Conservation (phyloP, 2,888 invertebrate species). For the Esperia sulphurella region DNA sequence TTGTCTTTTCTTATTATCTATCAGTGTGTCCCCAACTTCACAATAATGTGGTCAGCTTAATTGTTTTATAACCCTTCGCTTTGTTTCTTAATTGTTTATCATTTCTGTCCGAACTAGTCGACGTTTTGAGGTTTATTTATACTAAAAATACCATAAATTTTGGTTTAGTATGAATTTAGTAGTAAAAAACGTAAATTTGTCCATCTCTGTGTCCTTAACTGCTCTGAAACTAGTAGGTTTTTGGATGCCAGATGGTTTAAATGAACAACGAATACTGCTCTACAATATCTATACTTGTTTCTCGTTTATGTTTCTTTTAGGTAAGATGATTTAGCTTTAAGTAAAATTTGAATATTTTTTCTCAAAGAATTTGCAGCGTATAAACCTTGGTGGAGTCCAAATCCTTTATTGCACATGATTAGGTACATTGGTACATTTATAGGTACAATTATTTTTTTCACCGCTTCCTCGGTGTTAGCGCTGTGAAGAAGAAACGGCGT, state of each 20-base stretch:
- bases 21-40: background rate
- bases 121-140: too few relatives aligned
- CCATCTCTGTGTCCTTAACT: constrained; percentile 51
- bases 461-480: too few relatives aligned
- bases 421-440: too few relatives aligned
- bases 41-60: background rate
- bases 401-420: too few relatives aligned
- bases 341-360: background rate
- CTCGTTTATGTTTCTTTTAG: constrained; percentile 58
- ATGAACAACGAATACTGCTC: constrained; percentile 19
- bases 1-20: too few relatives aligned
- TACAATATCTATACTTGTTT: constrained; percentile 48
- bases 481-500: too few relatives aligned
- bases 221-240: constrained; percentile 52
- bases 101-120: too few relatives aligned
- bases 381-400: too few relatives aligned
- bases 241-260: constrained; percentile 48
- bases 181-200: constrained; percentile 46
- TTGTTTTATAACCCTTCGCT: background rate
- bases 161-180: background rate
- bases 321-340: constrained; percentile 33
- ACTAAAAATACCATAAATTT: background rate
- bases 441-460: too few relatives aligned
- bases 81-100: too few relatives aligned
- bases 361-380: too few relatives aligned